Evolutionary conservation across 2,888 invertebrate species (phyloP).

Genomic region (Yponomeuta cagnagella): DNA sequence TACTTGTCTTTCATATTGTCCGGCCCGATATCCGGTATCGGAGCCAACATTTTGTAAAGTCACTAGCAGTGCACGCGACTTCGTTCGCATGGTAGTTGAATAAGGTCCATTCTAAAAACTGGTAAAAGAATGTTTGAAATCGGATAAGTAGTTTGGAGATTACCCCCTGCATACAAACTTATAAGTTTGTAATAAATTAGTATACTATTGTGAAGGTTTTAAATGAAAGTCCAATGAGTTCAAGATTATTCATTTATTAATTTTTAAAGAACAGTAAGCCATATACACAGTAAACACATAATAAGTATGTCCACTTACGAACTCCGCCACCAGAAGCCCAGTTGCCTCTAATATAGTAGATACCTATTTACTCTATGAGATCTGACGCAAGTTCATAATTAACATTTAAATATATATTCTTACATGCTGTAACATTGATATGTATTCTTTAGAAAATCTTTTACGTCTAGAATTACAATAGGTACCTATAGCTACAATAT

Average conservation of each 20-base stretch:
- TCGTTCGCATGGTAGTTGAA: too few relatives aligned
- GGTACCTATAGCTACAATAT: neutral
- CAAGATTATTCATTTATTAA: conserved; percentile 68
- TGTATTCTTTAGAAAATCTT: conserved; percentile 11
- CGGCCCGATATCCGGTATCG: too few relatives aligned
- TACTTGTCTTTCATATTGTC: too few relatives aligned
- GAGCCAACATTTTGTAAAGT: too few relatives aligned
- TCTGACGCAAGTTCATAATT: conserved; percentile 66
- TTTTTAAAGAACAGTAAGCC: conserved; percentile 68
- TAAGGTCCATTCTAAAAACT: too few relatives aligned
- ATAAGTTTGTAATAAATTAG: too few relatives aligned
- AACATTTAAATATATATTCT: conserved; percentile 7
- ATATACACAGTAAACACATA: conserved; percentile 60
- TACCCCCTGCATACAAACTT: too few relatives aligned
- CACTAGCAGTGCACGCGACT: too few relatives aligned
- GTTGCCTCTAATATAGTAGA: conserved; percentile 23
- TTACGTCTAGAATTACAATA: neutral
- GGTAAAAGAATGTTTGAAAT: too few relatives aligned
- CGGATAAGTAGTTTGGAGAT: too few relatives aligned
- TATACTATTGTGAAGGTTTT: neutral
- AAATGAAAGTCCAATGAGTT: conserved; percentile 52
- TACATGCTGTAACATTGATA: conserved; percentile 16
- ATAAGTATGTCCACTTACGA: conserved; percentile 41
- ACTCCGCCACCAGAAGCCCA: conserved; percentile 42
- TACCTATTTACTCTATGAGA: conserved; percentile 31